Conservation (phyloP, 2,888 invertebrate genomes). For the Stenoptilia bipunctidactyla region DNA sequence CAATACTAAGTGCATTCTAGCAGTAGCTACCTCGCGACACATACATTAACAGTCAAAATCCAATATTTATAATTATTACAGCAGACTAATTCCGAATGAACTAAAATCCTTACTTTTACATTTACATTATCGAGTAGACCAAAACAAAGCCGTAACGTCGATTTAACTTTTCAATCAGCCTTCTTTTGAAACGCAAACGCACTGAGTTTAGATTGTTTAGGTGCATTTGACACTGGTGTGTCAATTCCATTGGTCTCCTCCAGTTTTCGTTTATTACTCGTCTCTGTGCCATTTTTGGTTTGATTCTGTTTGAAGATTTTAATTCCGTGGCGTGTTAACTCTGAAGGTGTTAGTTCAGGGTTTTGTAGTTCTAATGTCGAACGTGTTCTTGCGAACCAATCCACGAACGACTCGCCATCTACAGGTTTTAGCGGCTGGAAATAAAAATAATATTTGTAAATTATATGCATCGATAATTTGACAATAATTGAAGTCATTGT, state of each 20-base stretch:
- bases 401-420: slow-evolving; percentile 66
- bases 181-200: slow-evolving; percentile 59
- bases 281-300: slow-evolving; percentile 19
- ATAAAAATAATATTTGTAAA: too few relatives aligned
- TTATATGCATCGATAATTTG: too few relatives aligned
- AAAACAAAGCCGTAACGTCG: too few relatives aligned
- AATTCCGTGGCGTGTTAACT: slow-evolving; percentile 69
- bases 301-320: slow-evolving; percentile 60
- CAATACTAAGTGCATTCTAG: too few relatives aligned
- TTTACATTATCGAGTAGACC: too few relatives aligned
- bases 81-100: too few relatives aligned
- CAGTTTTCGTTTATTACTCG: slow-evolving; percentile 43
- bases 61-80: too few relatives aligned
- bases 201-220: slow-evolving; percentile 62
- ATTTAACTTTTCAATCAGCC: slow-evolving; percentile 16
- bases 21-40: too few relatives aligned
- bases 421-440: slow-evolving; percentile 42
- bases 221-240: slow-evolving; percentile 30
- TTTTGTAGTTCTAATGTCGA: slow-evolving; percentile 63
- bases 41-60: too few relatives aligned
- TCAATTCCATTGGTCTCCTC: slow-evolving; percentile 33
- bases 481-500: too few relatives aligned
- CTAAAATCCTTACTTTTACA: too few relatives aligned
- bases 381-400: slow-evolving; percentile 74
- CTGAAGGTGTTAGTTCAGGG: slow-evolving; percentile 62